Percentiles rank a stretch among this genome's conserved stretches.
These are phyloP conservation scores for Rutilus rutilus DNA, from an alignment of 2,113 vertebrate genomes.

Conservation along the genomic window DNA sequence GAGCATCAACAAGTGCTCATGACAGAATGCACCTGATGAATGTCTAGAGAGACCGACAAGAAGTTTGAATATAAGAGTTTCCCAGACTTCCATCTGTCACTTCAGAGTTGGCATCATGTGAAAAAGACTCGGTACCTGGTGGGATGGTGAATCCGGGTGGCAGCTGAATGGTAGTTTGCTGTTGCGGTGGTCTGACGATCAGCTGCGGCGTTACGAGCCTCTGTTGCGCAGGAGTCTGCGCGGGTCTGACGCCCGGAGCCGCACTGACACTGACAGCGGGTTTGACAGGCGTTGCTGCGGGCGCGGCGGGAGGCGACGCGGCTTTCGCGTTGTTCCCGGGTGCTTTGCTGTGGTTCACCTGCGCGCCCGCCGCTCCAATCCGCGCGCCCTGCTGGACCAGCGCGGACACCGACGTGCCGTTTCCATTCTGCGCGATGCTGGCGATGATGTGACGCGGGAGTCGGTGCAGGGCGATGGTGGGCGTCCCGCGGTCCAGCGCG, in stretches of 20 bases:
- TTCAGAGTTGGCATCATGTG: background rate
- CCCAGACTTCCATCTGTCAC: background rate
- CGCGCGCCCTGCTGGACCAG: slow-evolving; percentile 70
- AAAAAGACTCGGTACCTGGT: slow-evolving; percentile 69
- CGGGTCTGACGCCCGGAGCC: slow-evolving; percentile 65
- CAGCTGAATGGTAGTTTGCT: slow-evolving; percentile 87
- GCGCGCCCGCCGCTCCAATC: slow-evolving; percentile 56
- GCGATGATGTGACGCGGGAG: slow-evolving; percentile 79
- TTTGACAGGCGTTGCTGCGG: background rate
- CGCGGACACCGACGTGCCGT: slow-evolving; percentile 72
- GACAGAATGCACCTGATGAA: background rate
- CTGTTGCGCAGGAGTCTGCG: slow-evolving; percentile 73
- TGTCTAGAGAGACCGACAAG: background rate
- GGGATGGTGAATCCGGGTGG: slow-evolving; percentile 89
- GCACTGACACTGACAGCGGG: slow-evolving; percentile 58
- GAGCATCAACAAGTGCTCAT: background rate
- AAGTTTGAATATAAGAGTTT: background rate
- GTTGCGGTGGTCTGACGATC: slow-evolving; percentile 84
- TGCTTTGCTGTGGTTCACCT: slow-evolving; percentile 66
- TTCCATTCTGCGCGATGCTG: slow-evolving; percentile 79
- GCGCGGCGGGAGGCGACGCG: background rate
- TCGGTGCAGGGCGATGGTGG: slow-evolving; percentile 76
- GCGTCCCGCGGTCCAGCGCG: slow-evolving; percentile 74
- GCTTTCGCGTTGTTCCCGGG: slow-evolving; percentile 60
- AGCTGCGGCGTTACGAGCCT: slow-evolving; percentile 84